These are phyloP conservation scores for Leptopterna dolabrata DNA, from an alignment of 2,888 invertebrate species.

Conservation along the genomic window DNA sequence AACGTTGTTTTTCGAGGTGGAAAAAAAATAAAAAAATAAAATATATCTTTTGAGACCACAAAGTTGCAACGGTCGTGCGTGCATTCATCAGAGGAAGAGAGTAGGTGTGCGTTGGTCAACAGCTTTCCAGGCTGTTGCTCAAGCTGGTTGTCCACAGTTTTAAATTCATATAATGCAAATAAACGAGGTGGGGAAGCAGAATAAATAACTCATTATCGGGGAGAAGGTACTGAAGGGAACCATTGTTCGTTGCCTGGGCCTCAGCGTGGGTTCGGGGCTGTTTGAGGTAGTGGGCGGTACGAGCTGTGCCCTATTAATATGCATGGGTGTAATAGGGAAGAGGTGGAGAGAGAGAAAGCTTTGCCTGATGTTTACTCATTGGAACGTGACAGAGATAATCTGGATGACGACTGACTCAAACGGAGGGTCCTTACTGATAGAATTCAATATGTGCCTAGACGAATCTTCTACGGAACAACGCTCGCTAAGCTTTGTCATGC, in stretches of 20 bases:
- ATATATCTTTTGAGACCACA: background rate
- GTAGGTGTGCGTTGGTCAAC: conserved; percentile 42
- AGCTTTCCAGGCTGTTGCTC: conserved; percentile 12
- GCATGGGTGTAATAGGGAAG: conserved; percentile 39
- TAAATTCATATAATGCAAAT: conserved; percentile 49
- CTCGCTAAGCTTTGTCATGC: no score
- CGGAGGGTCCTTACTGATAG: conserved; percentile 8
- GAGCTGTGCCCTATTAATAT: conserved; percentile 14
- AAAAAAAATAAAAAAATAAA: background rate
- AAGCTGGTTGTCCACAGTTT: conserved; percentile 14
- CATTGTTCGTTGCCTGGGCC: background rate
- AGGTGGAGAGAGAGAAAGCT: conserved; percentile 36
- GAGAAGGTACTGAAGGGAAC: background rate
- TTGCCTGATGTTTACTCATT: conserved; percentile 41
- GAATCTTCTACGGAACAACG: no score
- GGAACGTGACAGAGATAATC: conserved; percentile 45
- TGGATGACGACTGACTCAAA: conserved; percentile 21
- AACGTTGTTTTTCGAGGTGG: background rate
- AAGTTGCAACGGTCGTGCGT: conserved; percentile 34
- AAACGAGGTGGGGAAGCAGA: conserved; percentile 38
- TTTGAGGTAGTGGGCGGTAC: background rate
- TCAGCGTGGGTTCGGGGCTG: background rate
- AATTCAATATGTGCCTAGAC: no score
- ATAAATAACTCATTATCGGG: conserved; percentile 46
- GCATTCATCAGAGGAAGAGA: background rate